Conservation (phyloP, 2,113 vertebrate species). For the Corynorhinus townsendii region DNA sequence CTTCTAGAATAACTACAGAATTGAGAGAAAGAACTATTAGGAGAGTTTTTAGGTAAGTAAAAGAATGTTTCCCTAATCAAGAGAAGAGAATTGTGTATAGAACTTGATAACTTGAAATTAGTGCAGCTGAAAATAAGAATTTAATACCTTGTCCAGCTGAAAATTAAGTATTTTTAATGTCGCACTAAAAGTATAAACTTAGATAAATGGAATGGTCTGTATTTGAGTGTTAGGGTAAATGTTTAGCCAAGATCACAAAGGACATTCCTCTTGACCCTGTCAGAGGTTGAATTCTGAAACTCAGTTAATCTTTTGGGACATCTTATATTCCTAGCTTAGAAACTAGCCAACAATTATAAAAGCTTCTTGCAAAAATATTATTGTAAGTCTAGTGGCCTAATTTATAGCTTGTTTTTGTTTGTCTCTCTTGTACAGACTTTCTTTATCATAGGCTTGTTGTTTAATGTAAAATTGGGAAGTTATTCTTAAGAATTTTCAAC, state of each 20-base stretch:
- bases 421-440: conserved; percentile 37
- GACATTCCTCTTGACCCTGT: conserved; percentile 2
- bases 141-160: background rate
- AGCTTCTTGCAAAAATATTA: conserved; percentile 42
- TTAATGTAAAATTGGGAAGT: conserved; percentile 41
- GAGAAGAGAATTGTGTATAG: background rate
- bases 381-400: conserved; percentile 31
- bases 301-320: conserved; percentile 30
- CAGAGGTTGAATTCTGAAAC: conserved; percentile 20
- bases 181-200: background rate
- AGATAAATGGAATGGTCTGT: background rate
- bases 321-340: conserved; percentile 35
- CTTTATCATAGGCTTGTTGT: conserved; percentile 22
- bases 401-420: conserved; percentile 66
- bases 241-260: background rate
- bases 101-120: background rate
- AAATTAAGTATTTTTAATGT: background rate
- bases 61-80: background rate
- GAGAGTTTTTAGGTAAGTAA: conserved; percentile 18
- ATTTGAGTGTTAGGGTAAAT: background rate
- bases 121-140: conserved; percentile 1
- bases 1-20: background rate
- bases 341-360: conserved; percentile 43
- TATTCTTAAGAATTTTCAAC: background rate
- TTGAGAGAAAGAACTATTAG: background rate